Base-by-base conservation (phyloP, 2,113 vertebrate genomes). In the Platycercus adscitus region DNA sequence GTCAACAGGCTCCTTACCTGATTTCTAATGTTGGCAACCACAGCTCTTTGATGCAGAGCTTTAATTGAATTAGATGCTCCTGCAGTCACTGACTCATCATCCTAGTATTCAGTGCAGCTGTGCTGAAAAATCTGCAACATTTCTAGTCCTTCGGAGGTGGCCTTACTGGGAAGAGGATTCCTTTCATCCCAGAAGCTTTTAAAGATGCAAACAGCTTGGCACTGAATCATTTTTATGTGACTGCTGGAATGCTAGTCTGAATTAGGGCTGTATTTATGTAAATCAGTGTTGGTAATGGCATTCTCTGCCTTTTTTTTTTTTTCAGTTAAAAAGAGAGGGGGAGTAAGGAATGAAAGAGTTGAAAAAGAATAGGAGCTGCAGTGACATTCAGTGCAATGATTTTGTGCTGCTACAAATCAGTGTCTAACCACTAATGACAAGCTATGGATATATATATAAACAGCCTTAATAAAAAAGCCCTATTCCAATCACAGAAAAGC, bases 1-100 rank as follows among this genome's bases (percentile, higher is more conserved):
- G 84, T 93, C 71, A 97, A 86, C 37, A 71, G 70, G 44, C 46
- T 81, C 50, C 20, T 69, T 82, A 86, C 73, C 55, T 82, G 49
- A 33, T 12, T 80, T 52, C 16, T 95, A 55, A 83, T 73, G 69
- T 19, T 52, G 66, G 64, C 31, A 89, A 75, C 35, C 65, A 69
- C 86, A 55, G 55, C 89, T 89, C 77, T 88, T 94, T 89, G 75
- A 94, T 75, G 89, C n/a, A 41, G 33, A 93, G 24, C 39, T 93
- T 95, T 96, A 97, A 97, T 96, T 96, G 84, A 92, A 95, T 96
- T 96, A 91, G 91, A 76, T 25, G 37, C 18, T 95, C 75, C 77
- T 89, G 58, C 29, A 95, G 60, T 94, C 94, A 94, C 41, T 65
- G 88, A 96, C 75, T 81, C 46, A 88, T 95, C 88, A 73, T 93